Evolutionary conservation across 1,140 invertebrate species (phyloP), one percentile per base, ranked within the genome.

Genomic region (Muscidifurax raptorellus): DNA sequence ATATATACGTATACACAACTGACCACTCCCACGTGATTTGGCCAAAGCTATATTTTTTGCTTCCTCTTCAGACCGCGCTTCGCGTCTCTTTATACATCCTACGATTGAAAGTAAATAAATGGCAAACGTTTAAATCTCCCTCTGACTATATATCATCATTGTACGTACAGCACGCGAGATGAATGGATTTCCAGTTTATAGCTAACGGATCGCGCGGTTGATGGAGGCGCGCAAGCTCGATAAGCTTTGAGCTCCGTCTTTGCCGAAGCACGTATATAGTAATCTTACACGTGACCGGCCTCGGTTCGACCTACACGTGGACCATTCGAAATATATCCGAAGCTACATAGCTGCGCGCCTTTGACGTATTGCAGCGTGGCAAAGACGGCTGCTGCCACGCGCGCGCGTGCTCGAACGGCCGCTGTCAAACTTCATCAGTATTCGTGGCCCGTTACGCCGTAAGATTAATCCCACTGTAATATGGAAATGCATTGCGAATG

Each of bases 401-500:
- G 36, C 9, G 7, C 71, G 18, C 18, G 18, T 59, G 40, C 66
- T 79, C 81, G 76, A 77, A 74, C 64, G 75, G 52, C 88, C 87
- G 84, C 89, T 88, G 88, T 89, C 89, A 88, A 91, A 89, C 86
- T 90, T 90, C 87, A 89, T 91, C 86, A 89, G 82, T 82, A 86
- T 82, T 88, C 84, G 86, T 83, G 69, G 52, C 77, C 78, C 80
- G 83, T 79, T 85, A 85, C 85, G 83, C 76, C 83, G 87, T 79
- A 84, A 88, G 88, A 91, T 91, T 91, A 91, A 91, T 91, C 87
- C 87, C 86, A 86, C 88, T 90, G 90, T 91, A 91, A 90, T 92
- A 91, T 92, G 90, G 90, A 92, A 92, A 92, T 91, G 88, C 86
- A 80, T 88, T 87, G 86, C 86, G 87, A 85, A 81, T 74, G 85